Percentiles rank a stretch among this genome's conserved stretches.
Evolutionary conservation across 2,888 invertebrate genomes (phyloP).

Genomic region (Leptinotarsa haldemani): DNA sequence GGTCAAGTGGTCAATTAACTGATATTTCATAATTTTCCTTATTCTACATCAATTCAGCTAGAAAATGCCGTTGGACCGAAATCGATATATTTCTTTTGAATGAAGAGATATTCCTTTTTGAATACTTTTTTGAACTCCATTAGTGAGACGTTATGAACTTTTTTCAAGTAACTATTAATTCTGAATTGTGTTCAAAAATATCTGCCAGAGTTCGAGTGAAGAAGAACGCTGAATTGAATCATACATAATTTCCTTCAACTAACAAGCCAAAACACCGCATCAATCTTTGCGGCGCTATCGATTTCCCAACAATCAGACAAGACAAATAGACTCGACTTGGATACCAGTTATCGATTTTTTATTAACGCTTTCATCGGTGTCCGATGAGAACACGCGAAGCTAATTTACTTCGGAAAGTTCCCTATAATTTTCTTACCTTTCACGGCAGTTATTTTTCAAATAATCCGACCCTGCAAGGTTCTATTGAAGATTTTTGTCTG

Average conservation of each 20-base stretch:
- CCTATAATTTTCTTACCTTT: conserved; percentile 49
- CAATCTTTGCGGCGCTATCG: conserved; percentile 1
- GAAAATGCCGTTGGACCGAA: no score
- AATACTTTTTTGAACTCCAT: no score
- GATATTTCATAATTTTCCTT: no score
- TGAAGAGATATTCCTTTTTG: not conserved
- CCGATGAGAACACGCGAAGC: conserved; percentile 48
- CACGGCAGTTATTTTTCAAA: conserved; percentile 49
- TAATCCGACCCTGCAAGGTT: conserved; percentile 45
- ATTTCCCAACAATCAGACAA: conserved; percentile 25
- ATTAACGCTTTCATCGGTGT: conserved; percentile 42
- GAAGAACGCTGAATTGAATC: no score
- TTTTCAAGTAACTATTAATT: no score
- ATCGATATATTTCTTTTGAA: not conserved
- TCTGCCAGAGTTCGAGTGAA: no score
- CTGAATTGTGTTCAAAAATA: no score
- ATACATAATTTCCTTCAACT: not conserved
- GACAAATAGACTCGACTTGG: conserved; percentile 31
- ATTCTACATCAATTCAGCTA: no score
- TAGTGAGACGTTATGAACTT: no score
- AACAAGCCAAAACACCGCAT: not conserved
- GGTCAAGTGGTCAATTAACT: no score
- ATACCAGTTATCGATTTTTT: conserved; percentile 43
- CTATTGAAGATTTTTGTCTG: conserved; percentile 41
- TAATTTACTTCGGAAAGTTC: conserved; percentile 49